Evolutionary conservation across 2,113 vertebrate species (phyloP).

Genomic region (Struthidea cinerea): DNA sequence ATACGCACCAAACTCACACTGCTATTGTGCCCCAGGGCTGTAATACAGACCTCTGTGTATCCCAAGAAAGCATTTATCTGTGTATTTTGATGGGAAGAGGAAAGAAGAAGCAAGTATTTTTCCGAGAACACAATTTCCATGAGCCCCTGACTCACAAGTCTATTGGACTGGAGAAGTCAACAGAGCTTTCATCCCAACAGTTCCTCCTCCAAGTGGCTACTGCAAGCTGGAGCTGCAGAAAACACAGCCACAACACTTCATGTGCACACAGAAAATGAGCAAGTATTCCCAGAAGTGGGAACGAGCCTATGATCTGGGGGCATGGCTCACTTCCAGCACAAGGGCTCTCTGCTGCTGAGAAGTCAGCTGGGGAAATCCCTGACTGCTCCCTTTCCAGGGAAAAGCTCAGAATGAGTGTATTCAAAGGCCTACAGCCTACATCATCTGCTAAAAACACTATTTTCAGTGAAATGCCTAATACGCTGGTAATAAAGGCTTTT

Average conservation of each 20-base stretch:
- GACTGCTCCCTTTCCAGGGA: neutral
- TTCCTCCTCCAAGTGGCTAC: neutral
- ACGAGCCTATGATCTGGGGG: neutral
- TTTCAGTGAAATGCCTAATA: neutral
- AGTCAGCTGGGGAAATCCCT: neutral
- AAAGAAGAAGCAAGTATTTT: neutral
- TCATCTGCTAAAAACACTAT: neutral
- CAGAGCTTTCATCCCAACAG: neutral
- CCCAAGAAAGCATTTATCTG: neutral
- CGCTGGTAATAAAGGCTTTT: neutral
- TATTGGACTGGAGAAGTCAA: neutral
- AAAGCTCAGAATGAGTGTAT: neutral
- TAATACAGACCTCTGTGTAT: neutral
- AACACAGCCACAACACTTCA: fast-evolving
- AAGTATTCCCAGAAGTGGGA: neutral
- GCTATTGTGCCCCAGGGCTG: neutral
- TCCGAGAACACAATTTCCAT: neutral
- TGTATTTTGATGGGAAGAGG: neutral
- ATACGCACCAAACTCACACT: neutral
- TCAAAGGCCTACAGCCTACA: neutral
- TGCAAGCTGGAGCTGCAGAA: neutral
- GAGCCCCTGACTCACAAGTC: neutral
- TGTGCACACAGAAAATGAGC: neutral
- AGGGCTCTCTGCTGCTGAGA: neutral
- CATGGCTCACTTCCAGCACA: neutral